These are phyloP conservation scores for Ephestia elutella DNA, from an alignment of 1,140 invertebrate genomes.

Conservation along the genomic window DNA sequence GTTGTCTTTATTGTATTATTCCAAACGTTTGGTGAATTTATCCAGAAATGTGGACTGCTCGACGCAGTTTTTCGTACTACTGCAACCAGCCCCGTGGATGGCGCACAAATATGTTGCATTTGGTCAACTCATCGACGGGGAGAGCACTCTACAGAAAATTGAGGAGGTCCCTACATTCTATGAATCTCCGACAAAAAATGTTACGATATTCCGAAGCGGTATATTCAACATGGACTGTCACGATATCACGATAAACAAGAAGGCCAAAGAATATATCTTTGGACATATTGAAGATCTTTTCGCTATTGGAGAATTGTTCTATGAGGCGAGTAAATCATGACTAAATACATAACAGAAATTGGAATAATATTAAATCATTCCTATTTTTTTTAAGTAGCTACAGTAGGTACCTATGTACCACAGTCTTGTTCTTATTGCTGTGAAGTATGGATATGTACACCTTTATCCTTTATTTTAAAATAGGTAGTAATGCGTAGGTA, in stretches of 20 bases:
- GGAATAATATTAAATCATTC: neutral
- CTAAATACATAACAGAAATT: neutral
- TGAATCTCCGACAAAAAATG: slow-evolving; percentile 61
- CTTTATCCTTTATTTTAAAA: too few relatives aligned
- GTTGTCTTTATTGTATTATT: neutral
- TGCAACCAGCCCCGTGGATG: slow-evolving; percentile 84
- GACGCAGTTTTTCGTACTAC: slow-evolving; percentile 86
- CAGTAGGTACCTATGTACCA: too few relatives aligned
- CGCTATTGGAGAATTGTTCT: slow-evolving; percentile 37
- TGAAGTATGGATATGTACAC: too few relatives aligned
- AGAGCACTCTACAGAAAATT: slow-evolving; percentile 65
- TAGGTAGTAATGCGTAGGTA: too few relatives aligned
- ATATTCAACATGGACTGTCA: slow-evolving; percentile 55
- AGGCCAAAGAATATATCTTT: slow-evolving; percentile 49
- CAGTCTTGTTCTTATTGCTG: too few relatives aligned
- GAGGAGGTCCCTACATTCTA: slow-evolving; percentile 70
- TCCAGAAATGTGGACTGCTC: slow-evolving; percentile 76
- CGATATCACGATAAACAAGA: slow-evolving; percentile 48
- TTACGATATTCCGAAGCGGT: slow-evolving; percentile 56
- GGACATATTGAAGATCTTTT: slow-evolving; percentile 50
- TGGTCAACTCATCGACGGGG: slow-evolving; percentile 77
- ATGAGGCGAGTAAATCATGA: slow-evolving; percentile 28
- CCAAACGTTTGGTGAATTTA: neutral
- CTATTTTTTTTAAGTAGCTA: too few relatives aligned
- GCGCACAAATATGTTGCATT: slow-evolving; percentile 87